phyloP scores from a whole-genome alignment of 2,113 vertebrate genomes.

The Trichomycterus rosablanca region DNA sequence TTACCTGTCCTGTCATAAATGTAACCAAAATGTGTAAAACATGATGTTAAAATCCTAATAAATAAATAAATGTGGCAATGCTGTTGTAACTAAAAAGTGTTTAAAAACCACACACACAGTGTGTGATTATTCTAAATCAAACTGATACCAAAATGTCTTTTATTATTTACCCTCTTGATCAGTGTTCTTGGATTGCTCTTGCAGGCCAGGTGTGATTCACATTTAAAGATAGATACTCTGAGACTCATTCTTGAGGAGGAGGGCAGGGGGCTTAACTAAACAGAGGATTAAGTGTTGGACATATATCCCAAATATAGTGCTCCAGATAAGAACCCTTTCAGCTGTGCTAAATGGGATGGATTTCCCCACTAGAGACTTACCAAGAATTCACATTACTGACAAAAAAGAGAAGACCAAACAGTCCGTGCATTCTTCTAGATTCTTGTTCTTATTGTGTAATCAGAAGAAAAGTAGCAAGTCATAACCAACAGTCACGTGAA shows the following conservation, averaged over 20 bases:
- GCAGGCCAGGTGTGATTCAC: neutral
- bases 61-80: no score
- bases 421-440: neutral
- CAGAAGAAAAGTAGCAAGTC: neutral
- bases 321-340: conserved; percentile 1
- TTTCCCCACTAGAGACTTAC: conserved; percentile 14
- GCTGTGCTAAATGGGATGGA: neutral
- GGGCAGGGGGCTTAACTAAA: neutral
- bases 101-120: no score
- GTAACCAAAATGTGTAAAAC: no score
- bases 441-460: neutral
- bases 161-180: no score
- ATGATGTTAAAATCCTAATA: no score
- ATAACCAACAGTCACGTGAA: neutral
- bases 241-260: neutral
- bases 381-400: conserved; percentile 13
- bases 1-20: no score
- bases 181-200: neutral
- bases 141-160: no score
- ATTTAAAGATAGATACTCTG: conserved; percentile 26
- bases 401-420: neutral
- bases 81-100: no score
- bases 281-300: neutral
- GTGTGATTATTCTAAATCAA: no score
- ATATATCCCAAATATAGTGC: neutral